These are phyloP conservation scores for Linnaemya tessellans DNA, from an alignment of 2,888 invertebrate species.

Conservation along the genomic window DNA sequence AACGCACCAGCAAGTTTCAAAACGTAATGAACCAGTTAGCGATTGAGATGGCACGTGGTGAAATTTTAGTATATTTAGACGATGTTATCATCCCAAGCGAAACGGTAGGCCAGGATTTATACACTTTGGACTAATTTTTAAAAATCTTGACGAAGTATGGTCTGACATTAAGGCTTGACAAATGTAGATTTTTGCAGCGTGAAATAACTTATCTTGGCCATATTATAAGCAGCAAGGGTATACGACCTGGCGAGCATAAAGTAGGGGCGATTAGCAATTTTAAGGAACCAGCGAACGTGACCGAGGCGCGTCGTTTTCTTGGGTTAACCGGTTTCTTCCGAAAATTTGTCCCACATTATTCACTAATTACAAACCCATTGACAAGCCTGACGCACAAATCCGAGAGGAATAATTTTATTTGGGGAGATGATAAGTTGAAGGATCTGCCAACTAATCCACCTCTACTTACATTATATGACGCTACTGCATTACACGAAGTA, in stretches of 20 bases:
- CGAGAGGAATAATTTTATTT: neutral
- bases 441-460: neutral
- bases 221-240: no score
- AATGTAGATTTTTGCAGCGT: no score
- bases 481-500: conserved; percentile 11
- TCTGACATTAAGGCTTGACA: no score
- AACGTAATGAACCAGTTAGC: conserved; percentile 37
- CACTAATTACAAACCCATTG: conserved; percentile 67
- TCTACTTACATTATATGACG: neutral
- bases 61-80: neutral
- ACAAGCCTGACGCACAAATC: conserved; percentile 48
- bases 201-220: no score
- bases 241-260: no score
- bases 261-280: no score
- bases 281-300: no score
- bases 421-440: neutral
- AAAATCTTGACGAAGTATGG: no score
- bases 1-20: conserved; percentile 61
- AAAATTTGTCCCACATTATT: conserved; percentile 54
- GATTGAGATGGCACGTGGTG: conserved; percentile 22
- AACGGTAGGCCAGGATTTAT: no score
- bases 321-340: conserved; percentile 56
- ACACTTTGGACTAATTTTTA: no score
- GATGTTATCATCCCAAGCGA: no score
- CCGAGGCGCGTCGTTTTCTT: conserved; percentile 25